Conservation (phyloP, 2,113 vertebrate genomes). For the Lontra canadensis region DNA sequence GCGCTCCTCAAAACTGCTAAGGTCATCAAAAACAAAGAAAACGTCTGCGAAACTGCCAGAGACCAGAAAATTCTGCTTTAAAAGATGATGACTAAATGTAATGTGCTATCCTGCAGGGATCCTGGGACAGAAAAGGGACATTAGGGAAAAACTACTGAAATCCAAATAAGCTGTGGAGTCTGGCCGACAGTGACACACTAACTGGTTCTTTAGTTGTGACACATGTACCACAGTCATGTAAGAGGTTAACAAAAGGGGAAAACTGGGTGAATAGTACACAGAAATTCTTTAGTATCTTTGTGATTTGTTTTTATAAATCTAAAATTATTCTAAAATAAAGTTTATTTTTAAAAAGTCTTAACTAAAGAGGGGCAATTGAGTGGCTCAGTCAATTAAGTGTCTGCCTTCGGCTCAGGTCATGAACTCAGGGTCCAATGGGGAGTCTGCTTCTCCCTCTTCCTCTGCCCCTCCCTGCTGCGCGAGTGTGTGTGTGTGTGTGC, state of each 20-base stretch:
- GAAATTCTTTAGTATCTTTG: not conserved
- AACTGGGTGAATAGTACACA: not conserved
- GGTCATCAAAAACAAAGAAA: conserved; percentile 12
- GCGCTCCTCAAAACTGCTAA: not conserved
- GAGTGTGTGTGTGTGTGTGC: too few species aligned
- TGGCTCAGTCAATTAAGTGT: not conserved
- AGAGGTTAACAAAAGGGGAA: not conserved
- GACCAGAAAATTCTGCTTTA: not conserved
- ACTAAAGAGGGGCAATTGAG: not conserved
- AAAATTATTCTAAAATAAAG: not conserved
- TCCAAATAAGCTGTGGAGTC: not conserved
- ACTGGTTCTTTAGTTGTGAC: not conserved
- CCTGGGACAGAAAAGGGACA: not conserved
- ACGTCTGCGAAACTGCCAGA: not conserved
- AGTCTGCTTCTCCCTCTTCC: not conserved
- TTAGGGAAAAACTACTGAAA: not conserved
- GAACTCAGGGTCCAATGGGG: not conserved
- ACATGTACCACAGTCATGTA: not conserved
- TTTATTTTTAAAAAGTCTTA: not conserved
- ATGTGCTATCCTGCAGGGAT: not conserved
- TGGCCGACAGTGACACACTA: not conserved
- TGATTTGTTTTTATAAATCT: conserved; percentile 10
- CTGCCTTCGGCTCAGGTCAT: not conserved
- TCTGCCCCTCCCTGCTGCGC: too few species aligned
- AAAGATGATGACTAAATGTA: not conserved